Conservation (phyloP, 1,140 invertebrate species). For the Lepidotrigona ventralis region DNA sequence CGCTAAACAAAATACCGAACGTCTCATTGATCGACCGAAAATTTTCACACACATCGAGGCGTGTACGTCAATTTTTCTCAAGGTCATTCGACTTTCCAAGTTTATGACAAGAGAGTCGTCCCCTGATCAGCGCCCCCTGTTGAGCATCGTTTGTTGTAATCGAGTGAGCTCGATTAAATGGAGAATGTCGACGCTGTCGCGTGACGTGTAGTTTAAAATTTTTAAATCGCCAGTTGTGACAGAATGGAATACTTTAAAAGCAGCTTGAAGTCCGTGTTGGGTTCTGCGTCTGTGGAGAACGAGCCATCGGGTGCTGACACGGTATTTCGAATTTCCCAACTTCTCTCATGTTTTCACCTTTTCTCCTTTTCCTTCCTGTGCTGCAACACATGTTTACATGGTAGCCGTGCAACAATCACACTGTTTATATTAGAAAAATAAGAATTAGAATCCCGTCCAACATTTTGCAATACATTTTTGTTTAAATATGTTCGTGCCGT, state of each 20-base stretch:
- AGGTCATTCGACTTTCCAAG: background rate
- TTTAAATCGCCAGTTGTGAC: background rate
- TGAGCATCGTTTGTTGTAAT: background rate
- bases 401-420: background rate
- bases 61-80: background rate
- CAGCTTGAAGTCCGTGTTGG: slow-evolving; percentile 93
- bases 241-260: slow-evolving; percentile 93
- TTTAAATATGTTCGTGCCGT: background rate
- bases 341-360: background rate
- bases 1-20: too few species aligned
- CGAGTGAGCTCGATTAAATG: background rate
- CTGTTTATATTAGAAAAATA: slow-evolving; percentile 3
- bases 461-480: background rate
- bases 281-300: slow-evolving; percentile 86
- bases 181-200: slow-evolving; percentile 66
- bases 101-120: too few species aligned
- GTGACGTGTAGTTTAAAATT: slow-evolving; percentile 70
- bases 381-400: background rate
- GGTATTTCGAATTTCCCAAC: slow-evolving; percentile 80
- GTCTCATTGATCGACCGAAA: too few species aligned
- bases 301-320: slow-evolving; percentile 92
- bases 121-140: slow-evolving; percentile 14
- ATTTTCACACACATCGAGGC: too few species aligned
- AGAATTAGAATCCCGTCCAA: background rate
- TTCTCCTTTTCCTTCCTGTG: background rate